A percentile compares a stretch with the other conserved stretches of the same genome.
These are phyloP conservation scores for Grammomys dolichurus DNA, from an alignment of 2,113 vertebrate species.

Conservation along the genomic window DNA sequence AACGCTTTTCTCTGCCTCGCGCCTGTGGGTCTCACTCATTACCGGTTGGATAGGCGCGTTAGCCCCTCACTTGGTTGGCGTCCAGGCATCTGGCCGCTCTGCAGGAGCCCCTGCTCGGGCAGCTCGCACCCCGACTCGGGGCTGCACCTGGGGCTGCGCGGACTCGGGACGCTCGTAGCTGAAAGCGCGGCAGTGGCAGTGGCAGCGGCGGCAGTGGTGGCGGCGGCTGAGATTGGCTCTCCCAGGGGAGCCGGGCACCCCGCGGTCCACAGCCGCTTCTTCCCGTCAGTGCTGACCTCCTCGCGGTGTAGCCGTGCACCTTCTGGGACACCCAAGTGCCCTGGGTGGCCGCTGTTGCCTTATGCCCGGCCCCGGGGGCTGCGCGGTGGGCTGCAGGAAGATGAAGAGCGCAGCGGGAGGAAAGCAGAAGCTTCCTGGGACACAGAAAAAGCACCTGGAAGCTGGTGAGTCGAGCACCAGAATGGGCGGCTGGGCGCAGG, in stretches of 20 bases:
- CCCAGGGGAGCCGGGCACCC: neutral
- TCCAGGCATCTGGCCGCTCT: neutral
- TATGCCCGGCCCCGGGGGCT: conserved; percentile 80
- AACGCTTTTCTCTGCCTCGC: neutral
- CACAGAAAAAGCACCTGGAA: conserved; percentile 66
- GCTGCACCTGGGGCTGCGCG: conserved; percentile 56
- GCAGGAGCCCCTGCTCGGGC: neutral
- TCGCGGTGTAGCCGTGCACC: neutral
- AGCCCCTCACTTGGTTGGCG: neutral
- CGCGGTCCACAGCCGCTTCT: neutral
- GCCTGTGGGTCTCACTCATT: neutral
- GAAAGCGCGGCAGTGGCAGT: neutral
- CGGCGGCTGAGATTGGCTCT: conserved; percentile 5
- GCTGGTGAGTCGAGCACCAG: conserved; percentile 81
- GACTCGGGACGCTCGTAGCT: neutral
- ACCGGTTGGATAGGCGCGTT: neutral
- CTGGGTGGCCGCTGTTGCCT: conserved; percentile 56
- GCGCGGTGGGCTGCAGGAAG: conserved; percentile 71
- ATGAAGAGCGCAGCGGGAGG: conserved; percentile 82
- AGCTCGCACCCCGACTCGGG: neutral
- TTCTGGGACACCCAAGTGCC: conserved; percentile 23
- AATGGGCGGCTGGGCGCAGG: neutral
- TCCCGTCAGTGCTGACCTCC: neutral
- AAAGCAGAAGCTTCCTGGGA: conserved; percentile 71
- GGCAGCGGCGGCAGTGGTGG: neutral